Conservation (phyloP, 2,888 invertebrate genomes). For the Andricus curvator region DNA sequence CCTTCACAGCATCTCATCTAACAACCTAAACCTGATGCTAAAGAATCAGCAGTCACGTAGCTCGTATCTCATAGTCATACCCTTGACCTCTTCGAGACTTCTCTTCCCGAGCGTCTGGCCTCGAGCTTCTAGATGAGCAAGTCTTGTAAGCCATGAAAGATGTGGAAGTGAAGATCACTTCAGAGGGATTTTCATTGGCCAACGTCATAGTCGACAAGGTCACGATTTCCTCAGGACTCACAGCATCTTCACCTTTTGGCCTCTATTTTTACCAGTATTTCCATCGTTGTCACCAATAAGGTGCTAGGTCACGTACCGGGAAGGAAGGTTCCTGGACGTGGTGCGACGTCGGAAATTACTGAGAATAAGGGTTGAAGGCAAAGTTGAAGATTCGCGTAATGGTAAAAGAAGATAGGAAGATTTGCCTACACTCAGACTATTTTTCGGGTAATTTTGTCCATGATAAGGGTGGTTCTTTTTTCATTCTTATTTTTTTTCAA, state of each 20-base stretch:
- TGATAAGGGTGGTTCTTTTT: no score
- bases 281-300: slow-evolving; percentile 41
- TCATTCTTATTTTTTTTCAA: no score
- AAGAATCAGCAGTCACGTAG: slow-evolving; percentile 28
- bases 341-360: neutral
- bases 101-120: neutral
- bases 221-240: slow-evolving; percentile 58
- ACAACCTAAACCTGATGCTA: slow-evolving; percentile 11
- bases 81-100: slow-evolving; percentile 22
- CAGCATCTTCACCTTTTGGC: slow-evolving; percentile 50
- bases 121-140: neutral
- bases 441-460: neutral
- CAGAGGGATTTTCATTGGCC: slow-evolving; percentile 41
- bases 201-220: slow-evolving; percentile 59
- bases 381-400: slow-evolving; percentile 17
- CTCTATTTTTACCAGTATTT: slow-evolving; percentile 41
- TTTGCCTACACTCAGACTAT: neutral
- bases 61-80: slow-evolving; percentile 8
- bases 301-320: slow-evolving; percentile 55
- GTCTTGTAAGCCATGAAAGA: slow-evolving; percentile 14
- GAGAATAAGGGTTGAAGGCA: slow-evolving; percentile 7
- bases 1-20: neutral
- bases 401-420: neutral
- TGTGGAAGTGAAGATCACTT: slow-evolving; percentile 34
- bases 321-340: slow-evolving; percentile 43